Base-by-base conservation (phyloP, 1,140 invertebrate species). In the Antheraea pernyi region DNA sequence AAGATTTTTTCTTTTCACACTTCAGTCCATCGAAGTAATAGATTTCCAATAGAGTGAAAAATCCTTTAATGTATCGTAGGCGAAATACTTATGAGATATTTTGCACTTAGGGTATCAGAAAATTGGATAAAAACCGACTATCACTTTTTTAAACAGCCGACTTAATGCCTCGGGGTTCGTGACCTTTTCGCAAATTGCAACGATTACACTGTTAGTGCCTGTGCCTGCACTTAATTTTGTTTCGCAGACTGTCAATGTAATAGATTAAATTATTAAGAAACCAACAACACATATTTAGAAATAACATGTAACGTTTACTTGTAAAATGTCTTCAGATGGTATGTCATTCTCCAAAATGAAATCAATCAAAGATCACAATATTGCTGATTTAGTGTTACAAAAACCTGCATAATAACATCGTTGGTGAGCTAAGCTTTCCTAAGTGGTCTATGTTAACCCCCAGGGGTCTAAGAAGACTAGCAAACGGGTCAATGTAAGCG, bases 171-270 rank as follows among this genome's bases (percentile, higher is more conserved):
- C 64, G 67, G 60, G 39, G 19, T 18, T 75, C 76, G 76, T 77
- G 73, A 77, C 71, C 73, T 69, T 69, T 67, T 67, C 76, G 59
- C 70, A 77, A 77, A 75, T 77, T 72, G 70, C 72, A 63, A 64
- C 73, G 71, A 77, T 77, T 73, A 75, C 66, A 59, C 19, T 36
- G 8, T 64, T 67, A 73, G 64, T 69, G 64, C 69, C 53, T 59
- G 70, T 46, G 67, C 67, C 66, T 70, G 58, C 65, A 61, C 72
- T 68, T 77, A 77, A 77, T 77, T 77, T 74, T 30, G 72, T 74
- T 67, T 70, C 70, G 2, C 4, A 53, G 16, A 53, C 7, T 53
- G 46, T 53, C 46, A 53, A 53, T 53, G 46, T 53, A 53, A 53
- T 53, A 53, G 46, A 1, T 53, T 53, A 53, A 11, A 10, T 11